Evolutionary conservation across 92 coral and sea anemone genomes (phyloP).

Genomic region (Meandrina meandrites): DNA sequence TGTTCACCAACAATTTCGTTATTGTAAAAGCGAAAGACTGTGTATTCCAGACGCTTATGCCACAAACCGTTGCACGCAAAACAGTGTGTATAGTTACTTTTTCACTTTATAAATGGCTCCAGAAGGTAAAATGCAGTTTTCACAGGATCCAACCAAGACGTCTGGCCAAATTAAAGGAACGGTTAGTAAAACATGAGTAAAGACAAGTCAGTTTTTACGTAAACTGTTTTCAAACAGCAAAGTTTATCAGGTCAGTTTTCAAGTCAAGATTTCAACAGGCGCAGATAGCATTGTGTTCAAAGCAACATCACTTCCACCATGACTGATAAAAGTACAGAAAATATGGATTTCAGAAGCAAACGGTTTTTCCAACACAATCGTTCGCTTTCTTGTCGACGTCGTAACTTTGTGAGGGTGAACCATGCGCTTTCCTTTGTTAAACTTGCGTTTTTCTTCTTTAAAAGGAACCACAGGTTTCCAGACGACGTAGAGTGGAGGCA

Average conservation of each 20-base stretch:
- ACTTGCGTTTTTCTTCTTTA: background rate
- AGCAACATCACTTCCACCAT: background rate
- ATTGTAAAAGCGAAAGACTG: background rate
- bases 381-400: background rate
- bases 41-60: background rate
- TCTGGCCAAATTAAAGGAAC: background rate
- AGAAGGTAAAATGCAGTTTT: background rate
- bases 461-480: conserved; percentile 25
- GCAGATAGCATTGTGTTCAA: background rate
- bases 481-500: conserved; percentile 9
- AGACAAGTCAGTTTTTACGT: too few relatives aligned
- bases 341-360: conserved; percentile 3
- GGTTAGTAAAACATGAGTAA: background rate
- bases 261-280: background rate
- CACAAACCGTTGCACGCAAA: background rate
- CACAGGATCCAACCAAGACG: background rate
- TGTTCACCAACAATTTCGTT: background rate
- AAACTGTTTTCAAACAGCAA: background rate
- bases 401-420: background rate
- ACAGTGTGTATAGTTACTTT: background rate
- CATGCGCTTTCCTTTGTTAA: conserved; percentile 26
- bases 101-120: background rate
- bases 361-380: background rate
- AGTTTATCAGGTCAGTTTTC: background rate
- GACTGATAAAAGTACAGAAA: background rate